Base-by-base conservation (phyloP, 2,113 vertebrate species). In the Sebastes schlegelii region DNA sequence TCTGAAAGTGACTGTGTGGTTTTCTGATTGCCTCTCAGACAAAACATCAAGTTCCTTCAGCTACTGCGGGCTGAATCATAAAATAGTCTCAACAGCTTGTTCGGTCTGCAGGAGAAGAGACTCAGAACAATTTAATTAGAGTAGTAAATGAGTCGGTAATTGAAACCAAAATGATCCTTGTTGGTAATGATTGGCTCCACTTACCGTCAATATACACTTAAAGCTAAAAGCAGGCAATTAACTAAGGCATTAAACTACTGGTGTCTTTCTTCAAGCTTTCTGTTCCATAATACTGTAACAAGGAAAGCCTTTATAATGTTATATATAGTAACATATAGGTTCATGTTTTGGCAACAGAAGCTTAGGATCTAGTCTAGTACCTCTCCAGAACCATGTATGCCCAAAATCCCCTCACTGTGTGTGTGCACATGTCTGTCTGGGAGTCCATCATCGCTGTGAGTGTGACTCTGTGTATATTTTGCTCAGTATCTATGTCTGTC, bases 401-500 rank as follows among this genome's bases (percentile, higher is more conserved):
- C 8, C 43, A 46, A 64, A 70, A 58, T 17, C 45, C 5, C 16
- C 26, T 73, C 57, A 6, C 55, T 11, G 5, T 34, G 19, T 57
- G 76, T 82, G n/a, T 75, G 74, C n/a, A 7, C 71, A 46, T 70
- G 57, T 77, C 54, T 67, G 23, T 75, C 14, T 84, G 17, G 1
- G 54, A 52, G 54, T 62, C 78, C 45, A 77, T 51, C 55, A 45
- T 72, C 17, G 11, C 58, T 46, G 21, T 77, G 74, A 67, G 46
- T 62, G 55, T 65, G 23, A 58, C 7, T 73, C 26, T 82, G 40
- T 45, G n/a, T 80, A 10, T 74, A 71, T 75, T 60, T 73, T 72
- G 61, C 4, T 81, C 74, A 70, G 83, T 85, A 43, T 87, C 82
- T 79, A 86, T 85, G 83, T 91, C 83, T 79, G 68, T 85, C 70